A percentile compares a stretch with the other conserved stretches of the same genome.
These are phyloP conservation scores for Halictus ligatus DNA, from an alignment of 2,888 invertebrate genomes.

Conservation along the genomic window DNA sequence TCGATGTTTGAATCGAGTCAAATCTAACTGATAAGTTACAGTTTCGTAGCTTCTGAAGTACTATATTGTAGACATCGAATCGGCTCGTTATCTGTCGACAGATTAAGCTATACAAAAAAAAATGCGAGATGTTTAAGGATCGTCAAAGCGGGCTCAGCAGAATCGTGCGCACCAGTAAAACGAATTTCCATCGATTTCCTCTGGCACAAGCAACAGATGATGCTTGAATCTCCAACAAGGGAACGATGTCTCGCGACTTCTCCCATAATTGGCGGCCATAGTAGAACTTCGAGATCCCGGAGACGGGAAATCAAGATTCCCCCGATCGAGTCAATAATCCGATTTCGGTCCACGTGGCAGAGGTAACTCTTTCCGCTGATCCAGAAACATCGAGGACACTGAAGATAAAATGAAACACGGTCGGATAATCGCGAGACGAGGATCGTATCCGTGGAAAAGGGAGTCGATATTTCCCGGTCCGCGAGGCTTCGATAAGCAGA, in stretches of 20 bases:
- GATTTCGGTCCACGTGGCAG: neutral
- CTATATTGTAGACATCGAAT: neutral
- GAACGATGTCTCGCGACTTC: neutral
- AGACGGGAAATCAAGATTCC: neutral
- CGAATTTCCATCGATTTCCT: neutral
- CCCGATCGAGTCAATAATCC: neutral
- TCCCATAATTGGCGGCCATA: neutral
- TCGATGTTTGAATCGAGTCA: neutral
- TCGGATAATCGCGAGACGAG: neutral
- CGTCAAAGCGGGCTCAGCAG: neutral
- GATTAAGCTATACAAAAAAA: neutral
- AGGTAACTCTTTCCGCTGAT: neutral
- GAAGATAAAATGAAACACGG: slow-evolving; percentile 7
- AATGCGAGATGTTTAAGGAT: neutral
- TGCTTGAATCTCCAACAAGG: neutral
- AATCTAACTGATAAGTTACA: no score
- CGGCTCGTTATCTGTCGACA: neutral
- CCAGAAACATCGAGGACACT: neutral
- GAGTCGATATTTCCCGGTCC: no score
- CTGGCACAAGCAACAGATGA: neutral
- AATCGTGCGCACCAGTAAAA: neutral
- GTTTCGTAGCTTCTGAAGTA: neutral
- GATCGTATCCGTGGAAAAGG: neutral
- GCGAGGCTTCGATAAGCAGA: no score
- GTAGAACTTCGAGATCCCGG: neutral